Percentiles rank a stretch among this genome's conserved stretches.
These are phyloP conservation scores for Bhutanitis thaidina DNA, from an alignment of 2,888 invertebrate species.

Conservation along the genomic window DNA sequence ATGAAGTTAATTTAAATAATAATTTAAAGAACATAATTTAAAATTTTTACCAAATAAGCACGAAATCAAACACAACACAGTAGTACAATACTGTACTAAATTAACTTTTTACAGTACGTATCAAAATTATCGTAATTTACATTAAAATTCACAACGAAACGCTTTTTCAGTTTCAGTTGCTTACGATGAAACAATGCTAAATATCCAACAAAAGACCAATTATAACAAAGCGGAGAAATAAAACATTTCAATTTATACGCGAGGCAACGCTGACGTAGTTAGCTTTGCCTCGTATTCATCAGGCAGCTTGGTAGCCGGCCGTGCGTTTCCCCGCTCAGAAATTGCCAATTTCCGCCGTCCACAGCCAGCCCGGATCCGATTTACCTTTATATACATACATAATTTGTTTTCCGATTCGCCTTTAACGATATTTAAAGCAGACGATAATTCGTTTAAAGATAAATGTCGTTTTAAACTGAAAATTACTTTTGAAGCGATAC, in stretches of 20 bases:
- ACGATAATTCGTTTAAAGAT: conserved; percentile 13
- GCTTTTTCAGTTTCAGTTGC: no score
- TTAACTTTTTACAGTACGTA: no score
- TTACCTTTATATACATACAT: conserved; percentile 34
- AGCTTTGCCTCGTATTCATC: conserved; percentile 9
- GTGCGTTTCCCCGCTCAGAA: conserved; percentile 39
- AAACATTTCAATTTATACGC: conserved; percentile 14
- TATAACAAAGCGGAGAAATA: conserved; percentile 9
- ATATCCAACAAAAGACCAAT: neutral
- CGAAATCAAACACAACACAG: no score
- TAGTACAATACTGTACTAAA: no score
- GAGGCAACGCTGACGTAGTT: conserved; percentile 13
- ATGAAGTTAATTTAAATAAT: no score
- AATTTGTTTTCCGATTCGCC: conserved; percentile 34
- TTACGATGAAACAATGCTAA: neutral
- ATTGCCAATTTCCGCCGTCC: conserved; percentile 66
- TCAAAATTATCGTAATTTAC: no score
- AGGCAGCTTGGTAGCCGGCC: conserved; percentile 15
- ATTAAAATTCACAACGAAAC: no score
- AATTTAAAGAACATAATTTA: no score
- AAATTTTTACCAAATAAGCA: no score
- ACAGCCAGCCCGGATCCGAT: conserved; percentile 35
- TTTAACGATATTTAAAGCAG: conserved; percentile 20
- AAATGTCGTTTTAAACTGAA: neutral
- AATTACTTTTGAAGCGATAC: neutral